Conservation (phyloP, 2,113 vertebrate genomes). For the Poeciliopsis occidentalis region DNA sequence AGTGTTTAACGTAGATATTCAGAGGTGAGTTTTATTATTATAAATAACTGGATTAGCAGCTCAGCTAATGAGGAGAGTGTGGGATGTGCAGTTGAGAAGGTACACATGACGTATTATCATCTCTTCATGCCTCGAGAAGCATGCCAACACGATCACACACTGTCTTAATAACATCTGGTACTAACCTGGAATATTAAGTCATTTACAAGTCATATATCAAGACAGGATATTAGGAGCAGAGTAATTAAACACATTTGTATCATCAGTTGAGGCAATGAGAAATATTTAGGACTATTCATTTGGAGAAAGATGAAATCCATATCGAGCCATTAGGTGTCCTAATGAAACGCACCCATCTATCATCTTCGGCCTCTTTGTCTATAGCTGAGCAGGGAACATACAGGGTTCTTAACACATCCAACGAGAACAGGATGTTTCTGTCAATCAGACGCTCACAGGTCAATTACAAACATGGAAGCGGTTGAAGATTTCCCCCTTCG, state of each 20-base stretch:
- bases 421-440: conserved; percentile 1
- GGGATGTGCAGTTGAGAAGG: conserved; percentile 36
- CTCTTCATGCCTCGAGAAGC: conserved; percentile 41
- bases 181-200: conserved; percentile 48
- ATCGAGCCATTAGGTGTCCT: conserved; percentile 18
- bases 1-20: conserved; percentile 44
- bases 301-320: not conserved
- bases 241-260: conserved; percentile 30
- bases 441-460: conserved; percentile 28
- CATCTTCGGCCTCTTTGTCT: conserved; percentile 11
- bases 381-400: not conserved
- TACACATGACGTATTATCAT: conserved; percentile 34
- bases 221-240: conserved; percentile 26
- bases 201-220: conserved; percentile 23
- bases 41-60: conserved; percentile 42
- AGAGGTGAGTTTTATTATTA: conserved; percentile 28
- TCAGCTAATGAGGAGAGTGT: not conserved
- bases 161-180: conserved; percentile 47
- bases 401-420: not conserved
- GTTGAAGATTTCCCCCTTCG: conserved; percentile 44
- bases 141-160: conserved; percentile 50
- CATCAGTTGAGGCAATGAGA: conserved; percentile 6
- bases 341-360: conserved; percentile 9
- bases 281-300: conserved; percentile 12
- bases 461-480: conserved; percentile 45